These are phyloP conservation scores for Eupeodes latifasciatus DNA, from an alignment of 2,888 invertebrate species.

Conservation along the genomic window DNA sequence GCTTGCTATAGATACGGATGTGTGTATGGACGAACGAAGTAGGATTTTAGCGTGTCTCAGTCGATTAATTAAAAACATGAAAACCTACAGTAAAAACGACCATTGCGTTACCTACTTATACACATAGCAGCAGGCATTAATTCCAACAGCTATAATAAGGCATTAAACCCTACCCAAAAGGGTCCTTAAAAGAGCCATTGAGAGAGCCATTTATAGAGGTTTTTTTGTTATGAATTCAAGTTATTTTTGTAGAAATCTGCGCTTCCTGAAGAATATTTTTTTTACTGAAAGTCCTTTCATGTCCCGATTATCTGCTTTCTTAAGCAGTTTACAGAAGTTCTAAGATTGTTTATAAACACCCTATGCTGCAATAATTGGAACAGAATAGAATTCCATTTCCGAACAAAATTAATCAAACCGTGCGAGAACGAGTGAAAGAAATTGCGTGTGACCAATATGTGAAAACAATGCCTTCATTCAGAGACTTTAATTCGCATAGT, in stretches of 20 bases:
- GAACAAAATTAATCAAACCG: slow-evolving; percentile 49
- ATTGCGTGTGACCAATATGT: slow-evolving; percentile 61
- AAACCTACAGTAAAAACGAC: slow-evolving; percentile 62
- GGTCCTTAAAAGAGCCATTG: slow-evolving; percentile 9
- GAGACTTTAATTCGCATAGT: not conserved
- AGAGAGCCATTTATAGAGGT: not conserved
- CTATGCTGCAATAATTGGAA: slow-evolving; percentile 37
- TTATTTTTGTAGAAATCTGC: not conserved
- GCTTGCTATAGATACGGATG: not conserved
- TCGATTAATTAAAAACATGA: slow-evolving; percentile 76
- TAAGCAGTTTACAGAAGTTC: no score
- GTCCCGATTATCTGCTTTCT: no score
- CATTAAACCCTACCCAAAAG: not conserved
- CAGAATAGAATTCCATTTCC: slow-evolving; percentile 50
- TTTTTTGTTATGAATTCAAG: not conserved
- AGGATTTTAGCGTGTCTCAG: slow-evolving; percentile 65
- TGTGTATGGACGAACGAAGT: not conserved
- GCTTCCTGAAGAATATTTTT: no score
- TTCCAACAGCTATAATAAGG: slow-evolving; percentile 18
- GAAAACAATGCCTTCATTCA: slow-evolving; percentile 49
- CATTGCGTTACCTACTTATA: slow-evolving; percentile 55
- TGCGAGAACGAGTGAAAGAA: not conserved
- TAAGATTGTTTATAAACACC: not conserved
- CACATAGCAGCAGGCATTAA: not conserved
- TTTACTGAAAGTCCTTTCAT: no score